Conservation (phyloP, 2,113 vertebrate species). For the Petaurus breviceps region DNA sequence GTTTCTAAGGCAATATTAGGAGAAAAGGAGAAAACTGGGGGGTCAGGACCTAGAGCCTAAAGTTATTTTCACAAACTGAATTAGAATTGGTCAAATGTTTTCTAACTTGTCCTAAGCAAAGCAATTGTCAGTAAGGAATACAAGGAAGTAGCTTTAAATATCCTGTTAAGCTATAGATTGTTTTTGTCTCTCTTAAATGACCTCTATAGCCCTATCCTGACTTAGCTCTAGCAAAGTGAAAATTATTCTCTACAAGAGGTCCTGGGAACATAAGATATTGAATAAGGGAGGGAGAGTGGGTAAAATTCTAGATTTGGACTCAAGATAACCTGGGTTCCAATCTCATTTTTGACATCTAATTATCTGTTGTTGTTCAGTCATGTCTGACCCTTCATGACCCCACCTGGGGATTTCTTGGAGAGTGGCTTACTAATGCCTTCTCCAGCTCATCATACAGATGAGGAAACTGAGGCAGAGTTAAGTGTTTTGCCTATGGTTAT, state of each 20-base stretch:
- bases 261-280: background rate
- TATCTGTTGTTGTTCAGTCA: too few relatives aligned
- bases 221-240: constrained; percentile 6
- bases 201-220: background rate
- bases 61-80: background rate
- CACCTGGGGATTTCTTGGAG: too few relatives aligned
- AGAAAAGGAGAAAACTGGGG: background rate
- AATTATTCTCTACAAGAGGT: background rate
- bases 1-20: background rate
- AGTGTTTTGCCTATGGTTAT: too few relatives aligned
- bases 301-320: background rate
- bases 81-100: background rate
- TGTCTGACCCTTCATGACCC: too few relatives aligned
- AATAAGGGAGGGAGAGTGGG: background rate
- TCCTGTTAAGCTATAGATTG: background rate
- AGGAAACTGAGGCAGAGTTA: too few relatives aligned
- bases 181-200: background rate
- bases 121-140: background rate
- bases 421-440: too few relatives aligned
- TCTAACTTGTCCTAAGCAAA: background rate
- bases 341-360: background rate
- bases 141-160: background rate
- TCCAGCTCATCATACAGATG: too few relatives aligned
- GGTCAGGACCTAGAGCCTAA: background rate
- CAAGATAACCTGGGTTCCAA: background rate